Base-by-base conservation (phyloP, 2,113 vertebrate genomes). In the Amblyornis subalaris region DNA sequence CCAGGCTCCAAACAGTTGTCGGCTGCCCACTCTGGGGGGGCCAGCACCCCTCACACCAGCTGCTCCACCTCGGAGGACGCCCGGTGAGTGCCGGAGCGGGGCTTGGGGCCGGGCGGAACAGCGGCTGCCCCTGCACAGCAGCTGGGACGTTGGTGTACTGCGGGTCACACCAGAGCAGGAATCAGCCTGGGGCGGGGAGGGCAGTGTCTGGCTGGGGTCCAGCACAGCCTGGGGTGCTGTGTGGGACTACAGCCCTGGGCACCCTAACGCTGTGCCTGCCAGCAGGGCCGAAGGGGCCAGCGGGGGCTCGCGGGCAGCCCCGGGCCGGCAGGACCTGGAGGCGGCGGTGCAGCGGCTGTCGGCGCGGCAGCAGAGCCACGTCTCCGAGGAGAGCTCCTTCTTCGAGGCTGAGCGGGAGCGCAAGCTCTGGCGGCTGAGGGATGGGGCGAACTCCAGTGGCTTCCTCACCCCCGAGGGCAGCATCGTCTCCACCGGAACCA, bases 381-480 rank as follows among this genome's bases (percentile, higher is more conserved):
- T 65, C 17, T 98, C 97, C 1, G 97, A 98, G 55, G 98, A 98
- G 44, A 93, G 96, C 10, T 98, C 98, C 15, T 98, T 98, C 94
- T 98, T 99, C 9, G 98, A 99, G 31, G 97, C 97, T 20, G 98
- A 98, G 48, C 97, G 98, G 4, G 96, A 97, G 81, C 97, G 93
- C 29, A 98, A 98, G 55, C 97, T 98, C 50, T 64, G 95, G 70
- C 96, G 96, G 61, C 96, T 98, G 96, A 72, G 76, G 44, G 94
- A 98, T 5, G 95, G 77, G 2, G 98, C 97, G 50, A 96, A 96
- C n/a, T 98, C 98, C 96, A 98, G 96, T 1, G 98, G 98, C 24
- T 98, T 98, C 95, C 98, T 98, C 80, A 99, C 98, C 2, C 98
- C 99, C 48, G 97, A 97, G 1, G 98, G 98, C 85, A 99, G 99